Conservation (phyloP, 2,888 invertebrate species). For the Rotaria sp. region DNA sequence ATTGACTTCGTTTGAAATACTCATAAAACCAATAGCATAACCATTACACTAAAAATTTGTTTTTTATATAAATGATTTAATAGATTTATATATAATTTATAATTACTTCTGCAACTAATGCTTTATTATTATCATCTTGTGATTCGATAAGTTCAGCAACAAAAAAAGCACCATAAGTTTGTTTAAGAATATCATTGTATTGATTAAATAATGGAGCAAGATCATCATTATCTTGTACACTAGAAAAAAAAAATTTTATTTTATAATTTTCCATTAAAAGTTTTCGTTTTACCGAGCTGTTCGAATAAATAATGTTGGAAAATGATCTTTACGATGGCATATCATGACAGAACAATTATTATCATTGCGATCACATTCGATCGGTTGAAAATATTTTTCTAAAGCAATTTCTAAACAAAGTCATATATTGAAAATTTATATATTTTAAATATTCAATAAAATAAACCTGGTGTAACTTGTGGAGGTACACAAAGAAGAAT, state of each 20-base stretch:
- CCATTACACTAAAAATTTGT: constrained; percentile 49
- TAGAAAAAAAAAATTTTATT: neutral
- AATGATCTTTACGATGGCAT: constrained; percentile 34
- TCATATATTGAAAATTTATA: neutral
- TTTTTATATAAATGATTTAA: neutral
- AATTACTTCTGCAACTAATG: constrained; percentile 53
- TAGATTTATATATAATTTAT: neutral
- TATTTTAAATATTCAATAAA: neutral
- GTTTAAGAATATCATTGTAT: constrained; percentile 51
- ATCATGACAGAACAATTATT: constrained; percentile 18
- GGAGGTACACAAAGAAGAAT: constrained; percentile 36
- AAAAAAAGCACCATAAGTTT: constrained; percentile 55
- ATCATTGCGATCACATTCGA: neutral
- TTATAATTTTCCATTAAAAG: too few relatives aligned
- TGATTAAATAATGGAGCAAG: constrained; percentile 55
- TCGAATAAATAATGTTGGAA: constrained; percentile 36
- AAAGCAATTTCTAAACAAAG: neutral
- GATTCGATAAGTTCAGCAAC: constrained; percentile 55
- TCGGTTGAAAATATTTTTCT: neutral
- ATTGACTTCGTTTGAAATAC: constrained; percentile 52
- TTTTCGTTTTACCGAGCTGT: constrained; percentile 10
- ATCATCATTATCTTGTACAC: constrained; percentile 55
- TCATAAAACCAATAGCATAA: constrained; percentile 55
- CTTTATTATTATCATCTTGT: constrained; percentile 54
- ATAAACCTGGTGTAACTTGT: neutral